Evolutionary conservation across 2,797 vertebrate species (phyloP).

Genomic region (Selene dorsalis): DNA sequence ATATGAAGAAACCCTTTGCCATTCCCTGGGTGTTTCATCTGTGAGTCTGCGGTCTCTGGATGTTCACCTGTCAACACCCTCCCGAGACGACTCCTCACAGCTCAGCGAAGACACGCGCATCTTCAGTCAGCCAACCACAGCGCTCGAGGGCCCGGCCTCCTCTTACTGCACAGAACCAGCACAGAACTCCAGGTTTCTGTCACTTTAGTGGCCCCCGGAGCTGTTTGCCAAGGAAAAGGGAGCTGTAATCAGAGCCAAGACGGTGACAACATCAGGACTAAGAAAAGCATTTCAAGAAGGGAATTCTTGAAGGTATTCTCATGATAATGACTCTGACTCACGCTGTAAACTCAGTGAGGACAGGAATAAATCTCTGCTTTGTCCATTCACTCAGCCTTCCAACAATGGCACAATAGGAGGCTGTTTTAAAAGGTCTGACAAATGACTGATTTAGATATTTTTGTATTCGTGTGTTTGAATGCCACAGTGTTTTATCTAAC

Average conservation of each 20-base stretch:
- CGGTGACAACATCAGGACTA: slow-evolving; percentile 1
- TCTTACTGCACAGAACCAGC: background rate
- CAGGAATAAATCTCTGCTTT: slow-evolving; percentile 1
- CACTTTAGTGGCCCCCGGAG: background rate
- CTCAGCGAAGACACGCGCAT: background rate
- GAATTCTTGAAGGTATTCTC: slow-evolving; percentile 7
- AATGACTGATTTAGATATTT: background rate
- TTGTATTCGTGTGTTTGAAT: background rate
- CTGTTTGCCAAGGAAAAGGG: slow-evolving; percentile 1
- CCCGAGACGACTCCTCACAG: slow-evolving; percentile 26
- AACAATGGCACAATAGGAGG: background rate
- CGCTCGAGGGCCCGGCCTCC: background rate
- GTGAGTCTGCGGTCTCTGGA: slow-evolving; percentile 45
- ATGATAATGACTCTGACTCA: slow-evolving; percentile 29
- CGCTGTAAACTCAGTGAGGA: slow-evolving; percentile 1
- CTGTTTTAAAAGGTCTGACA: background rate
- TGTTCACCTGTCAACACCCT: slow-evolving; percentile 28
- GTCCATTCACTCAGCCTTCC: background rate
- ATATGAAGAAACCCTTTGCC: slow-evolving; percentile 78
- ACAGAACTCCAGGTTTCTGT: slow-evolving; percentile 15
- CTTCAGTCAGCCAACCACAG: slow-evolving; percentile 51
- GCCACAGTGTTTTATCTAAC: background rate
- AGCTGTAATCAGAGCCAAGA: background rate
- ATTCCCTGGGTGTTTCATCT: slow-evolving; percentile 57
- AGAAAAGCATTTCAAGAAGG: slow-evolving; percentile 16